Evolutionary conservation across 1,140 invertebrate species (phyloP).

Genomic region (Scaptomyza montana): DNA sequence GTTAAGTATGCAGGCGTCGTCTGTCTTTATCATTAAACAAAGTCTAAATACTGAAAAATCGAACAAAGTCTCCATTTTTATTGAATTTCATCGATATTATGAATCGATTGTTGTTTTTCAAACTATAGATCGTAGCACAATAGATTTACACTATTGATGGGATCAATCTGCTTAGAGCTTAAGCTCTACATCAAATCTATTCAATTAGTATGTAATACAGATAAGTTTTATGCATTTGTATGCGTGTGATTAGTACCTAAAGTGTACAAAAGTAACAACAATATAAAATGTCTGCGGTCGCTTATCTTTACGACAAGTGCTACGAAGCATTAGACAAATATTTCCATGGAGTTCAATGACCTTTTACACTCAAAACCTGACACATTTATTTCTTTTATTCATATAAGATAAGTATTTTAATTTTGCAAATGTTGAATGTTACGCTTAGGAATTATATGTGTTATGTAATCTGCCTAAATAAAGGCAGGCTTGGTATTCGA

Average conservation of each 20-base stretch:
- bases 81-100: conserved; percentile 37
- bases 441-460: too few species aligned
- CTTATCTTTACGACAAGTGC: conserved; percentile 54
- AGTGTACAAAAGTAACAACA: conserved; percentile 15
- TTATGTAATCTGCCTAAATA: too few species aligned
- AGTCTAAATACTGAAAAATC: conserved; percentile 32
- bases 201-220: conserved; percentile 13
- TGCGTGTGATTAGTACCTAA: conserved; percentile 13
- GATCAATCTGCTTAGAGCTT: not conserved
- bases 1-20: conserved; percentile 3
- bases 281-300: conserved; percentile 13
- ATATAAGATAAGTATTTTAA: not conserved
- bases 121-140: not conserved
- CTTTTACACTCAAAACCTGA: conserved; percentile 24
- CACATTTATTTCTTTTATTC: conserved; percentile 1
- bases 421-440: too few species aligned
- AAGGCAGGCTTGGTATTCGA: too few species aligned
- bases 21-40: conserved; percentile 47
- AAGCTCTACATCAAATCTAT: not conserved
- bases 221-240: conserved; percentile 14
- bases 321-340: conserved; percentile 33
- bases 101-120: conserved; percentile 8
- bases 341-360: conserved; percentile 40
- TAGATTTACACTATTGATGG: not conserved
- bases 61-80: conserved; percentile 28